Evolutionary conservation across 37 sponge, comb jelly and placozoan genomes (phyloP).

Genomic region (Dysidea cf. avara): DNA sequence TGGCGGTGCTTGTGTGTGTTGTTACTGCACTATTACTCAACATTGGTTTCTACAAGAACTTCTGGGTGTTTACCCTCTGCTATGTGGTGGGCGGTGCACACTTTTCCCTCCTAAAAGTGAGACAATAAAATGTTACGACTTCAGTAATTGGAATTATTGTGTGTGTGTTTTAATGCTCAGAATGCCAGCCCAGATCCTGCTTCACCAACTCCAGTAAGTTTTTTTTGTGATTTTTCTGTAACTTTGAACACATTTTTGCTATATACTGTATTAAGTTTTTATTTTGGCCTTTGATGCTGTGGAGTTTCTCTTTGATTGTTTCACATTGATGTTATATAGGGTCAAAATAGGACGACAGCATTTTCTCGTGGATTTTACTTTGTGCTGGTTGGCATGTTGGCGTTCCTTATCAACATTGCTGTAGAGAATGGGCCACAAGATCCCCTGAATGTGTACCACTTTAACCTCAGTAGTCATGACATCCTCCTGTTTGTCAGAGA

Average conservation of each 20-base stretch:
- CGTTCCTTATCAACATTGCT: constrained; percentile 39
- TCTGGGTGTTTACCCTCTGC: constrained; percentile 69
- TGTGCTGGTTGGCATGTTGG: constrained; percentile 50
- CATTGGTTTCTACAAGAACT: constrained; percentile 57
- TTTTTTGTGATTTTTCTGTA: not conserved
- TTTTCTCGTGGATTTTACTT: constrained; percentile 72
- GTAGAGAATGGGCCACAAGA: constrained; percentile 2
- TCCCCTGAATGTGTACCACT: constrained; percentile 55
- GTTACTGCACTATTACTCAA: constrained; percentile 53
- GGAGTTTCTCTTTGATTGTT: too few relatives aligned
- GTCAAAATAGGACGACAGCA: constrained; percentile 68
- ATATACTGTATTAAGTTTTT: too few relatives aligned
- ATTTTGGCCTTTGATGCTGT: too few relatives aligned
- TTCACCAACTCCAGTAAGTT: constrained; percentile 75
- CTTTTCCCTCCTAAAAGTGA: constrained; percentile 85
- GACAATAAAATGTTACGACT: not conserved
- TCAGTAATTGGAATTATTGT: not conserved
- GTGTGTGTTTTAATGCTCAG: constrained; percentile 21
- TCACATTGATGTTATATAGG: constrained; percentile 26
- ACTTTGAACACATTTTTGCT: not conserved
- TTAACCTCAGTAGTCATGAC: constrained; percentile 43
- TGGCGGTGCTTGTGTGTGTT: constrained; percentile 58
- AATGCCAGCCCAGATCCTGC: constrained; percentile 81
- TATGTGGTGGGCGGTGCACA: constrained; percentile 69
- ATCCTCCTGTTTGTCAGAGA: constrained; percentile 52